phyloP scores from a whole-genome alignment of 1,140 invertebrate species.

The Magallana gigas region DNA sequence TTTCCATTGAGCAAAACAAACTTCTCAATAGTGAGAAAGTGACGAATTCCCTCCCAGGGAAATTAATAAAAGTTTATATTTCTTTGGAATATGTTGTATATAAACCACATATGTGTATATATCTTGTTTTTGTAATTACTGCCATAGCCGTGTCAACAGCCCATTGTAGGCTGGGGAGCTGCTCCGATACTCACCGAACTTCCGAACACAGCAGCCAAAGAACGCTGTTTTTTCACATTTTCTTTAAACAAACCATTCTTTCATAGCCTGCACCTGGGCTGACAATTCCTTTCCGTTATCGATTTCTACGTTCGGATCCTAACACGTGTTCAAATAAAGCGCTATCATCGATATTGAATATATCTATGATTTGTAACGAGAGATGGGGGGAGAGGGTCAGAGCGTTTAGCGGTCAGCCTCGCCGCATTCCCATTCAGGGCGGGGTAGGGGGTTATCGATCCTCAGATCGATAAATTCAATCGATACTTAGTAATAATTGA shows the following conservation, averaged over 20 bases:
- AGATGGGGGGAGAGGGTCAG: background rate
- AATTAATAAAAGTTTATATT: constrained; percentile 39
- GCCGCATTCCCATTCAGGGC: background rate
- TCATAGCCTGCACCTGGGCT: constrained; percentile 22
- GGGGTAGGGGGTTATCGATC: background rate
- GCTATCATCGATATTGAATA: constrained; percentile 1
- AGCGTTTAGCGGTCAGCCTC: background rate
- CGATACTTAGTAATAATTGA: constrained; percentile 14
- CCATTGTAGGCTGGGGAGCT: background rate
- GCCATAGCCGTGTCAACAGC: constrained; percentile 10
- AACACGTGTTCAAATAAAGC: constrained; percentile 27
- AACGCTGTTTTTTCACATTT: constrained; percentile 1
- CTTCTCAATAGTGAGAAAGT: constrained; percentile 31
- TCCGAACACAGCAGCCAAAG: background rate
- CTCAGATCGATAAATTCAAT: background rate
- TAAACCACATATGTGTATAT: constrained; percentile 38
- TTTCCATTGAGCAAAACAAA: constrained; percentile 28
- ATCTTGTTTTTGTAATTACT: constrained; percentile 26
- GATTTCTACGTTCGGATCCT: background rate
- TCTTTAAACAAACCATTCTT: constrained; percentile 35
- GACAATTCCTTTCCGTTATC: constrained; percentile 36
- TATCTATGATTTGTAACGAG: background rate
- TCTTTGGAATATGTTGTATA: constrained; percentile 34
- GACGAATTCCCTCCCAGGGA: constrained; percentile 33
- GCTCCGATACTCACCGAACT: background rate